phyloP scores from a whole-genome alignment of 2,888 invertebrate species.

The Euplagia quadripunctaria region DNA sequence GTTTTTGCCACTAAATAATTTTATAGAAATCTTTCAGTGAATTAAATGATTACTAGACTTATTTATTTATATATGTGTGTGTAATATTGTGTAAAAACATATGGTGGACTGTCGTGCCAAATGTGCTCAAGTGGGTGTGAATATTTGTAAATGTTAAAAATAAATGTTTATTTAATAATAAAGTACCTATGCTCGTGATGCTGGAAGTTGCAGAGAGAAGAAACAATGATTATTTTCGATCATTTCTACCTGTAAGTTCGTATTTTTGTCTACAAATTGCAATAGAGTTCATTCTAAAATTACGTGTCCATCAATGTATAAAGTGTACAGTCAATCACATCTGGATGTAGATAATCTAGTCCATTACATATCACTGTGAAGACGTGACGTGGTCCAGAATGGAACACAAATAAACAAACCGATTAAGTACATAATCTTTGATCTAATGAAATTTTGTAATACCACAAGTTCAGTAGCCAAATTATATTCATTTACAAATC shows the following conservation, averaged over 20 bases:
- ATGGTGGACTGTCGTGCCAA: conserved; percentile 60
- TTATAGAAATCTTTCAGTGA: conserved; percentile 34
- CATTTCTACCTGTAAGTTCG: conserved; percentile 81
- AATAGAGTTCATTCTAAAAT: neutral
- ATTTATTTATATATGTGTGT: conserved; percentile 29
- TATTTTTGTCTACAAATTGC: neutral
- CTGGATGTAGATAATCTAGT: conserved; percentile 8
- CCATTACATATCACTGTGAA: conserved; percentile 4
- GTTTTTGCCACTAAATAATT: conserved; percentile 22
- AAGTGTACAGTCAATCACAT: conserved; percentile 4
- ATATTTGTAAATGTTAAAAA: conserved; percentile 67
- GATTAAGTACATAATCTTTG: neutral
- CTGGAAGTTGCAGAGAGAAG: conserved; percentile 70
- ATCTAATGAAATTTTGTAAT: neutral
- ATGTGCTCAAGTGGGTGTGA: conserved; percentile 63
- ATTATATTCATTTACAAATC: neutral
- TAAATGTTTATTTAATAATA: conserved; percentile 60
- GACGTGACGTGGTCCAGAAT: conserved; percentile 5
- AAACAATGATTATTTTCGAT: conserved; percentile 78
- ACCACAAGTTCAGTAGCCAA: neutral
- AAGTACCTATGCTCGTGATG: conserved; percentile 70
- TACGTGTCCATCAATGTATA: no score
- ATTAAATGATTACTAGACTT: conserved; percentile 40
- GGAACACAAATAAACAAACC: conserved; percentile 8
- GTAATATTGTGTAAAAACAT: conserved; percentile 51